Evolutionary conservation across 1,140 invertebrate species (phyloP), one percentile per base, ranked within the genome.

Genomic region (Saccostrea cuccullata): DNA sequence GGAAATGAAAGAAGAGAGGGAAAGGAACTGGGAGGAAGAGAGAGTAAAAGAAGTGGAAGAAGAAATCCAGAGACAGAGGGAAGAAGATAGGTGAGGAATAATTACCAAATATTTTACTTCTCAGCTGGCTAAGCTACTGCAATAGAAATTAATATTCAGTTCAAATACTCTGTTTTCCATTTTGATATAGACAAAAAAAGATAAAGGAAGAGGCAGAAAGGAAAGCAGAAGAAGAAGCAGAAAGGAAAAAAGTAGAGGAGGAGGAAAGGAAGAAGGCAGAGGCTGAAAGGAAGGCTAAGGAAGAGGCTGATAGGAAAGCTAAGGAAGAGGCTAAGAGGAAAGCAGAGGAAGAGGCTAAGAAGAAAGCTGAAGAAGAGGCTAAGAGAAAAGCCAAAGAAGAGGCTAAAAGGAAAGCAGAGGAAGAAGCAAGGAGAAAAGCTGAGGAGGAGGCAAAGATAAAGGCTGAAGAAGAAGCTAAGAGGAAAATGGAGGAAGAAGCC

Each of bases 241-340:
- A 88, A 91, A 85, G 87, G 58, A 88, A 91, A 85, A 86, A 90
- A n/a, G 30, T 36, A 36, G 89, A 86, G 56, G 64, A 84, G 89
- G 83, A 84, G 83, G 70, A 87, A 89, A 87, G 36, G 89, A 83
- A 15, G 60, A 67, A 88, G 83, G 83, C 89, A 40, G 84, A 84
- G 86, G 67, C 84, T 83, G 86, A 67, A 20, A 56, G 40, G 84
- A 87, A 87, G 84, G 67, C 55, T 40, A n/a, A 88, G 58, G 86
- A 87, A 55, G 85, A 86, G 67, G 40, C 86, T 8, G 17, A 55
- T 9, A 73, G 26, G 23, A 73, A 30, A 30, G 85, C 55, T 40
- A n/a, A 88, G 58, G 86, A 87, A 55, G 85, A 86, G 67, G 40
- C 86, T 8, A 47, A 55, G 23, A 73, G 26, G 23, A 73, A 30